A percentile compares a stretch with the other conserved stretches of the same genome.
These are phyloP conservation scores for Tragelaphus eurycerus DNA, from an alignment of 2,797 vertebrate species.

Conservation along the genomic window DNA sequence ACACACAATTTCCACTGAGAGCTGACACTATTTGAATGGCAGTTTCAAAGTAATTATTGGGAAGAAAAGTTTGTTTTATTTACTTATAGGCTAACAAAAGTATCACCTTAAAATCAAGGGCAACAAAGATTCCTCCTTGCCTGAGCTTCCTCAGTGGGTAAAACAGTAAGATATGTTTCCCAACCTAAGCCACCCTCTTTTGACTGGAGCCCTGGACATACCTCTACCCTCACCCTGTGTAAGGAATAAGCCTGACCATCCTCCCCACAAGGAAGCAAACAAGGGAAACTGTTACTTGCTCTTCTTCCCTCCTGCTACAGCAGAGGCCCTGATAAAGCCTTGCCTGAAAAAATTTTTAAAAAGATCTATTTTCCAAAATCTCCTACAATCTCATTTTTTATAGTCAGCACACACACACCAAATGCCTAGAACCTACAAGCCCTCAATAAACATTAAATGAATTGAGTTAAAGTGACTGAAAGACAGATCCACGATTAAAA, in stretches of 20 bases:
- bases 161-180: background rate
- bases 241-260: background rate
- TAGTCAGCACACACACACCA: background rate
- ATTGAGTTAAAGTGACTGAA: background rate
- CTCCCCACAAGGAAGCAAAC: background rate
- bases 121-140: background rate
- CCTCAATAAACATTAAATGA: background rate
- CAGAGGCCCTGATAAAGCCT: background rate
- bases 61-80: background rate
- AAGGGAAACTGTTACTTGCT: background rate
- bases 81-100: background rate
- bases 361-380: background rate
- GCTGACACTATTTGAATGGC: background rate
- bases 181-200: background rate
- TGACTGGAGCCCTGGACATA: background rate
- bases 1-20: background rate
- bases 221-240: accelerated
- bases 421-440: background rate
- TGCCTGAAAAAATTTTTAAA: background rate
- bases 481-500: background rate
- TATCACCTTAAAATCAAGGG: background rate
- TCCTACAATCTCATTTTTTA: background rate
- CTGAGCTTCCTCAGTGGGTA: background rate
- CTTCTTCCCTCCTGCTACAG: background rate
- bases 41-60: background rate